These are phyloP conservation scores for Cerastis leucographa DNA, from an alignment of 2,888 invertebrate genomes.

Conservation along the genomic window DNA sequence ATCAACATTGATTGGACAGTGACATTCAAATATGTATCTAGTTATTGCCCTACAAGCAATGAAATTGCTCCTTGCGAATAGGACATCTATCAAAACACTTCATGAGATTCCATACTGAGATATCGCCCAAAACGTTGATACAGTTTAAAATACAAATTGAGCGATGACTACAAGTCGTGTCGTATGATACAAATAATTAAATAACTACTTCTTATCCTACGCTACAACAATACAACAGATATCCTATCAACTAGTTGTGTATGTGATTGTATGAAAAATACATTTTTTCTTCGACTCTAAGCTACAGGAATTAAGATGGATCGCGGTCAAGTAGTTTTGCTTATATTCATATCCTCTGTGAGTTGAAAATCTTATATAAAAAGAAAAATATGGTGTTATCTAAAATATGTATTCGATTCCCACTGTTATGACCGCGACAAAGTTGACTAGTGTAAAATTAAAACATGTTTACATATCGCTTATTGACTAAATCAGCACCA, in stretches of 20 bases:
- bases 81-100: constrained; percentile 18
- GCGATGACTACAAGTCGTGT: constrained; percentile 54
- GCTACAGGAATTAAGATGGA: constrained; percentile 47
- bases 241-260: constrained; percentile 58
- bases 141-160: constrained; percentile 60
- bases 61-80: neutral
- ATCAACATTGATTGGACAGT: no score
- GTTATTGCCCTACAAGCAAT: constrained; percentile 1
- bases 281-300: constrained; percentile 47
- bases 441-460: constrained; percentile 72
- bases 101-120: constrained; percentile 60
- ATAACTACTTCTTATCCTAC: constrained; percentile 65
- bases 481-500: constrained; percentile 75
- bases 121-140: constrained; percentile 41
- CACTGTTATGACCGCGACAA: constrained; percentile 44
- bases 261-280: constrained; percentile 69
- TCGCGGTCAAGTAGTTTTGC: constrained; percentile 34
- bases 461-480: constrained; percentile 61
- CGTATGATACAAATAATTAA: constrained; percentile 56
- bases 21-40: neutral
- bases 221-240: constrained; percentile 64
- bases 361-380: neutral
- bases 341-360: neutral
- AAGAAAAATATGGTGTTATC: constrained; percentile 3
- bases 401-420: constrained; percentile 16